Evolutionary conservation across 37 sponge, comb jelly and placozoan genomes (phyloP), one percentile per base, ranked within the genome.

Genomic region (Halisarca cf. caerulea): DNA sequence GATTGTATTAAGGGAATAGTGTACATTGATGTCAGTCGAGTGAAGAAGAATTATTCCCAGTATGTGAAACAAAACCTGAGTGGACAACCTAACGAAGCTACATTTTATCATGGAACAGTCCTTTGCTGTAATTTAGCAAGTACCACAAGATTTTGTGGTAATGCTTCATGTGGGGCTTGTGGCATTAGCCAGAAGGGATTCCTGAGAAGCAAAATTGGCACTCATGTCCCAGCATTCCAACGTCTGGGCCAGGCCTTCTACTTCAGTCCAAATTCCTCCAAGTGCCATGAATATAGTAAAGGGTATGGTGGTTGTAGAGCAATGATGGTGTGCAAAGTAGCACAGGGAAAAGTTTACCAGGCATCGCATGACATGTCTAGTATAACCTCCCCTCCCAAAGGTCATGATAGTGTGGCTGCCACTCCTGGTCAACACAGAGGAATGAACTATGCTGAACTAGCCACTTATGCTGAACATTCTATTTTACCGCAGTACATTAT

Each of bases 271-370:
- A 85, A 94, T 68, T 90, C 91, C 9, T 94, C 94, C 3, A 94
- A 94, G 34, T 94, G 90, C 74, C 94, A 93, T 38, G 94, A 93
- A 39, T 93, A 93, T 82, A 90, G 90, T 34, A 84, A 85, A 70
- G 94, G 94, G 7, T 55, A 21, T 15, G 69, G 71, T 1, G 80
- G 25, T 7, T 82, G 43, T 70, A 66, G 86, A 35, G 55, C 45
- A 4, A 20, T 74, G 43, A n/a, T 74, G 3, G 6, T 74, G 21
- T 74, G 77, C 36, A 37, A 41, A 17, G 44, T 74, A 40, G 77
- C 45, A 4, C 77, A 41, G 7, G 77, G 77, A 41, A 37, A 74
- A 23, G 45, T 43, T 21, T 74, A 44, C 45, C 32, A 40, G 25
- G 77, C 77, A 40, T 41, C 77, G 1, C 3, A 7, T 2, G 77